Base-by-base conservation (phyloP, 2,113 vertebrate genomes). In the Trichomycterus rosablanca region DNA sequence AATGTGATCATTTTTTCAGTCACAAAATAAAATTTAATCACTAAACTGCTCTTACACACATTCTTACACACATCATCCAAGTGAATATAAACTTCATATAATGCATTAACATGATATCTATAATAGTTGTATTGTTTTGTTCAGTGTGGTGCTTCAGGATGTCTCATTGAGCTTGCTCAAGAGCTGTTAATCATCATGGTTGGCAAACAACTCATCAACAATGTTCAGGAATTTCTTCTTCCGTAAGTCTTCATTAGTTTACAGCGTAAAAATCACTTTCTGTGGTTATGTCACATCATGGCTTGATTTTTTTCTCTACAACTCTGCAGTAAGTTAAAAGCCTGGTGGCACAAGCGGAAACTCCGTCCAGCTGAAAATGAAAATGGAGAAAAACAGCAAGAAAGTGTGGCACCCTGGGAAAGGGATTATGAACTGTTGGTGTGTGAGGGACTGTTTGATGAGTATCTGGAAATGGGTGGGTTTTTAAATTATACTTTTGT, bases 171-270 rank as follows among this genome's bases (percentile, higher is more conserved):
- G 59, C 74, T 91, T 32, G 84, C 89, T 37, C 80, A 88, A 59
- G 83, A 88, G 22, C 84, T 90, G 20, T 89, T 91, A 71, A 80
- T 90, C 75, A 89, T 89, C 57, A 88, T 86, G 85, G 89, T 88
- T 37, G 89, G 88, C 30, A 89, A 89, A 62, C 86, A 89, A 73
- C 70, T 90, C 30, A 78, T 86, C 80, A 84, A 81, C 80, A 89
- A 89, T 23, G 10, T 87, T 55, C 85, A 90, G 72, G 87, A 90
- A 72, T 89, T 89, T 42, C 53, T 88, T 8, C 28, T 87, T 24
- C 88, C 84, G 84, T 89, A 81, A 40, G 86, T 71, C 23, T 51
- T 11, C 3, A 30, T 57, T 37, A 23, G n/a, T 56, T 2, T 32
- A 8, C 5, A 12, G 22, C 14, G 32, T 52, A 20, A 22, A 54